Conservation (phyloP, 2,888 invertebrate genomes). For the Aspidiotus destructor region DNA sequence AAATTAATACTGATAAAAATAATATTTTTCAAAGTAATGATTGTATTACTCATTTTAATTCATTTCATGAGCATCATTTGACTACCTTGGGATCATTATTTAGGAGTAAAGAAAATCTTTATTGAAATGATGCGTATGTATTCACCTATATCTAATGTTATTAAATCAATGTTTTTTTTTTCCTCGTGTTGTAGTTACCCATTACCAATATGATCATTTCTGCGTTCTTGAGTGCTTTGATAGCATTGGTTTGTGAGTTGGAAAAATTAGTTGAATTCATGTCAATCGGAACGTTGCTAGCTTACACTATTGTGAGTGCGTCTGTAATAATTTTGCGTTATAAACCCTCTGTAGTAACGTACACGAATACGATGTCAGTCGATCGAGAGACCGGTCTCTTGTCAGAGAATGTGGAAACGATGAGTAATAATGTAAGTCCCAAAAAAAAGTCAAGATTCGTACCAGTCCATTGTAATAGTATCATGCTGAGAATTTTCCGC, state of each 20-base stretch:
- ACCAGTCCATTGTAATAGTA: too few relatives aligned
- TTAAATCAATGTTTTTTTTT: neutral
- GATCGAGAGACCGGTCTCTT: neutral
- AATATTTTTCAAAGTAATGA: too few relatives aligned
- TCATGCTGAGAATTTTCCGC: too few relatives aligned
- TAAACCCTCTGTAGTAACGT: constrained; percentile 45
- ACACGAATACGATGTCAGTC: neutral
- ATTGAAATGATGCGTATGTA: too few relatives aligned
- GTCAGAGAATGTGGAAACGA: constrained; percentile 1
- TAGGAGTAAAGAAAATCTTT: too few relatives aligned
- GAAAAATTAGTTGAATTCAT: constrained; percentile 86
- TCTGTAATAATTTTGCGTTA: constrained; percentile 80
- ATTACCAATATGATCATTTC: constrained; percentile 64
- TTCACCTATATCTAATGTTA: too few relatives aligned
- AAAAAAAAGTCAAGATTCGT: too few relatives aligned
- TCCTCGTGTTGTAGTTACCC: constrained; percentile 69
- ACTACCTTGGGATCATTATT: too few relatives aligned
- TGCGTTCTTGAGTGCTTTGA: constrained; percentile 64
- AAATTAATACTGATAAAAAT: too few relatives aligned
- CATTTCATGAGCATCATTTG: too few relatives aligned
- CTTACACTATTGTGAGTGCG: constrained; percentile 85
- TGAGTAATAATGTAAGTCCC: constrained; percentile 7
- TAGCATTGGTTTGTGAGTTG: constrained; percentile 77
- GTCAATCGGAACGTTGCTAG: constrained; percentile 81
- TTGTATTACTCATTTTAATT: too few relatives aligned